Evolutionary conservation across 2,797 vertebrate species (phyloP).

Genomic region (Sebastolobus alascanus): DNA sequence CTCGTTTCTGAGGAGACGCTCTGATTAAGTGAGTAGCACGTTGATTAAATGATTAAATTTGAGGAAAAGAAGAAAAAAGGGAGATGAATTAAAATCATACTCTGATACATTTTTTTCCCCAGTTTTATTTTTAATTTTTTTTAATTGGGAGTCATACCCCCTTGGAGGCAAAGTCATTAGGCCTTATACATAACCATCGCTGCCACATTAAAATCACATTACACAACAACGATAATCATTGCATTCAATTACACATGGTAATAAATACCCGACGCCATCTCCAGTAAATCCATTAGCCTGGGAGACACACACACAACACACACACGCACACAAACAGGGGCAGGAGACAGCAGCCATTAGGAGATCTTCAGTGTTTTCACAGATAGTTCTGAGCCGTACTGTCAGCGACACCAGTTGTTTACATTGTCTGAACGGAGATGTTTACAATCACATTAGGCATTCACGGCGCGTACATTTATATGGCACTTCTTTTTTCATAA

Average conservation of each 20-base stretch:
- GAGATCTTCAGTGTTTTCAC: constrained; percentile 52
- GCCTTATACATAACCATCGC: constrained; percentile 89
- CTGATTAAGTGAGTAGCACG: constrained; percentile 71
- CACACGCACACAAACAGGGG: constrained; percentile 50
- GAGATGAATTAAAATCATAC: constrained; percentile 75
- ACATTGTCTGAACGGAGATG: constrained; percentile 42
- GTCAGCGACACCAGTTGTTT: constrained; percentile 56
- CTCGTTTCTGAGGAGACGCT: constrained; percentile 76
- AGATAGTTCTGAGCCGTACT: constrained; percentile 30
- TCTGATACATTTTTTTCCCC: constrained; percentile 50
- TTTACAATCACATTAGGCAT: constrained; percentile 54
- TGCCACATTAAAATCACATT: constrained; percentile 91
- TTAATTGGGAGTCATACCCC: constrained; percentile 78
- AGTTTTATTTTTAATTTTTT: constrained; percentile 72
- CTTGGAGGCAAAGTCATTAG: constrained; percentile 87
- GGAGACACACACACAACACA: constrained; percentile 66
- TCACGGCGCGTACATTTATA: constrained; percentile 43
- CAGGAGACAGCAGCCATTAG: constrained; percentile 58
- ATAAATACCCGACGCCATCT: constrained; percentile 87
- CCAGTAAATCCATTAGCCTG: constrained; percentile 88
- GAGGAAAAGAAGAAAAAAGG: constrained; percentile 67
- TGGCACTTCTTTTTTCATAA: constrained; percentile 47
- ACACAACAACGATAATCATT: constrained; percentile 91
- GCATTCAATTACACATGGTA: constrained; percentile 90
- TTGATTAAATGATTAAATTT: constrained; percentile 81